Base-by-base conservation (phyloP, 2,888 invertebrate genomes). In the Chaetoderma sp. region DNA sequence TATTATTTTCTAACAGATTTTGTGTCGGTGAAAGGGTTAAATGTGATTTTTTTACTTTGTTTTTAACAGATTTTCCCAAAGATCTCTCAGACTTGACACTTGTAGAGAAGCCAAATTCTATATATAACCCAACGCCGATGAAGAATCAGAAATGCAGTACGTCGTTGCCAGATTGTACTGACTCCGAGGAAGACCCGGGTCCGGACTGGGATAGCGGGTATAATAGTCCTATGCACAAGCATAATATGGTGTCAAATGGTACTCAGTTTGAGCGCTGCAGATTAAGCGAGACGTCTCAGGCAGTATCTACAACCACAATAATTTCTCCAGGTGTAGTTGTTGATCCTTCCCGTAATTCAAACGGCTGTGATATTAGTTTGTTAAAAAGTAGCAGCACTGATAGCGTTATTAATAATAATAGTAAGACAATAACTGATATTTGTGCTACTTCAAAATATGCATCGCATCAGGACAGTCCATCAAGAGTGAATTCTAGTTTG, bases 141-240 rank as follows among this genome's bases (percentile, higher is more conserved):
- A 3, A 21, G 21, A 52, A 2, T 59, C 42, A 18, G 33, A 27
- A 39, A 45, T 44, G 6, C 52, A 63, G 21, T 42, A 39, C 28
- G 47, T 47, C n/a, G 36, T n/a, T n/a, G n/a, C 56, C 8, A 52
- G 60, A 45, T 18, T 36, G 32, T 50, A 60, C 33, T 60, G 52
- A n/a, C 32, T 61, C 67, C 21, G 70, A 65, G 47, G 70, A 73
- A 18, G 62, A 68, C 16, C n/a, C n/a, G n/a, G n/a, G n/a, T n/a
- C n/a, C n/a, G 13, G 82, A 83, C 62, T 80, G 79, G 0, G 83
- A 83, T 74, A 79, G 79, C 61, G 83, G 83, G n/a, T 83, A 83
- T 71, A 79, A 77, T 63, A 81, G 81, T 60, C 82, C 81, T 2
- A 63, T 78, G 28, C 81, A 82, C 57, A 69, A 78, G 21, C 70